phyloP scores from a whole-genome alignment of 2,797 vertebrate species.

The Helostoma temminkii region DNA sequence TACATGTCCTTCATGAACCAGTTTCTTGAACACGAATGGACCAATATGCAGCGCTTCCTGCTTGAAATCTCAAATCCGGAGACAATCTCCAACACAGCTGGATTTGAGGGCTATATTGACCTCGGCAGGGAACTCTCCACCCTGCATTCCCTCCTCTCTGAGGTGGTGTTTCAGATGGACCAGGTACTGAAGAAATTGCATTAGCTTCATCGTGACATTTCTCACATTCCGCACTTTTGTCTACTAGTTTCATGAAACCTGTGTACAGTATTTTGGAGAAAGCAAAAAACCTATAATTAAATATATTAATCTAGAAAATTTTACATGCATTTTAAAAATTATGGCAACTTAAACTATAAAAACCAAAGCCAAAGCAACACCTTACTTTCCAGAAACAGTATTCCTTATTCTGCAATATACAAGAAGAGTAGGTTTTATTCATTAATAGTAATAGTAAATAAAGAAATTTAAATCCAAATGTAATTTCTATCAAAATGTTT shows the following conservation, averaged over 20 bases:
- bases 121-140: slow-evolving; percentile 96
- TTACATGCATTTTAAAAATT: too few relatives aligned
- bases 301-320: too few relatives aligned
- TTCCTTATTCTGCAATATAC: too few relatives aligned
- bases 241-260: background rate
- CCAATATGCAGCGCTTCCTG: slow-evolving; percentile 98
- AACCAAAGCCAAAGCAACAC: too few relatives aligned
- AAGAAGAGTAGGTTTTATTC: background rate
- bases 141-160: slow-evolving; percentile 94
- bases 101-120: slow-evolving; percentile 98
- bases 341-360: too few relatives aligned
- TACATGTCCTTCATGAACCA: slow-evolving; percentile 99
- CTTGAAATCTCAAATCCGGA: slow-evolving; percentile 98
- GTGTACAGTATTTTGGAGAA: background rate
- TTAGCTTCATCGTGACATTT: background rate
- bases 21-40: slow-evolving; percentile 98
- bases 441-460: too few relatives aligned
- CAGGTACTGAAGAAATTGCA: slow-evolving; percentile 84
- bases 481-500: background rate
- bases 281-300: background rate
- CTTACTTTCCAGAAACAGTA: too few relatives aligned
- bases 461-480: too few relatives aligned
- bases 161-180: slow-evolving; percentile 94
- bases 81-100: slow-evolving; percentile 96
- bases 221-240: background rate